Conservation (phyloP, 2,888 invertebrate genomes). For the Epinotia brunnichana region DNA sequence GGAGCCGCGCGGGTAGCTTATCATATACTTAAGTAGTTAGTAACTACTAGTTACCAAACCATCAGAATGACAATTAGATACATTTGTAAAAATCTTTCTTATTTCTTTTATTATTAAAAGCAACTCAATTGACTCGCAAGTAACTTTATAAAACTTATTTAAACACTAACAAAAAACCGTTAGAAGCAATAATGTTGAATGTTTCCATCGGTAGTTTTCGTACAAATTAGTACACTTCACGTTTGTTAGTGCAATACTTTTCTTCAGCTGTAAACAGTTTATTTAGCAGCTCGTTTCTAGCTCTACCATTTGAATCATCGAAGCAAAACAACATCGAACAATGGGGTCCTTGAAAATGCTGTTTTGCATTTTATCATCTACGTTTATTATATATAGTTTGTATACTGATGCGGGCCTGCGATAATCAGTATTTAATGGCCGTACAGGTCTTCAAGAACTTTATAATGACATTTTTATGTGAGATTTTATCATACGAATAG, state of each 20-base stretch:
- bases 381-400: conserved; percentile 7
- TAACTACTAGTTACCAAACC: no score
- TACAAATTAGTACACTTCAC: conserved; percentile 37
- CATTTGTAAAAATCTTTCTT: no score
- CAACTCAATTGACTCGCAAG: no score
- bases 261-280: conserved; percentile 27
- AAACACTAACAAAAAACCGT: background rate
- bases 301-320: conserved; percentile 29
- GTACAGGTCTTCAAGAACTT: background rate
- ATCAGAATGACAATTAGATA: no score
- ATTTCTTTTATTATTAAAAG: no score
- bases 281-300: conserved; percentile 33
- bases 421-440: background rate
- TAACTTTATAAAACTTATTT: background rate
- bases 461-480: background rate
- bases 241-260: conserved; percentile 34
- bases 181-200: background rate
- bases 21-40: no score
- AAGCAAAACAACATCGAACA: conserved; percentile 32
- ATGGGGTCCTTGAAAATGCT: conserved; percentile 21
- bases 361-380: conserved; percentile 22
- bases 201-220: conserved; percentile 11
- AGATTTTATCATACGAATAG: background rate
- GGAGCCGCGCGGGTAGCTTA: no score
- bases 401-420: background rate